These are phyloP conservation scores for Cydia strobilella DNA, from an alignment of 1,140 invertebrate genomes.

Conservation along the genomic window DNA sequence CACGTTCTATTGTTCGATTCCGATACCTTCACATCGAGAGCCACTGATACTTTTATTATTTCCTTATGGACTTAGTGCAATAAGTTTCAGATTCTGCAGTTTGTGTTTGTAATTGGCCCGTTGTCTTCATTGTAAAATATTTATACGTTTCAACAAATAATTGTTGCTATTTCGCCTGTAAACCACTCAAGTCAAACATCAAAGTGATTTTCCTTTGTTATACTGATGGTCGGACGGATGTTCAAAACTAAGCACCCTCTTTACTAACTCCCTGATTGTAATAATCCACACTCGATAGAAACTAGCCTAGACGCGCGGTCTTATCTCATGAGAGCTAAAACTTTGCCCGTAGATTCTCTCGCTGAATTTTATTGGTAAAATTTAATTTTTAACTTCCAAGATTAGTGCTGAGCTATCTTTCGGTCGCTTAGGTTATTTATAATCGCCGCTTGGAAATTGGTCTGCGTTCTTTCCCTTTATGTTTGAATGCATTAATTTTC, in stretches of 20 bases:
- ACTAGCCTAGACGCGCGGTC: slow-evolving; percentile 60
- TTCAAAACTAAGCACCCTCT: slow-evolving; percentile 7
- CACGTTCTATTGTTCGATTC: slow-evolving; percentile 47
- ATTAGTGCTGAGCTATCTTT: slow-evolving; percentile 26
- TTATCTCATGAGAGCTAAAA: slow-evolving; percentile 67
- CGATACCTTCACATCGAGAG: slow-evolving; percentile 55
- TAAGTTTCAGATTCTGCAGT: slow-evolving; percentile 41
- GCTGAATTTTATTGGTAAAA: slow-evolving; percentile 63
- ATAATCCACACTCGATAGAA: slow-evolving; percentile 65
- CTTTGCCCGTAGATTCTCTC: slow-evolving; percentile 60
- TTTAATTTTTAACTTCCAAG: slow-evolving; percentile 51
- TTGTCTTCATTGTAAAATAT: background rate
- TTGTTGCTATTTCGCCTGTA: background rate
- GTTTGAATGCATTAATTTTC: slow-evolving; percentile 9
- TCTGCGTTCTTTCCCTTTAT: slow-evolving; percentile 7
- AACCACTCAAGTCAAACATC: background rate
- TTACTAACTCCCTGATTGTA: slow-evolving; percentile 30
- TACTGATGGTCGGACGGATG: slow-evolving; percentile 7
- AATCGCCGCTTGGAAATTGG: slow-evolving; percentile 22
- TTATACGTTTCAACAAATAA: background rate
- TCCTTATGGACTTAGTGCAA: slow-evolving; percentile 54
- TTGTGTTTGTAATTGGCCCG: slow-evolving; percentile 10
- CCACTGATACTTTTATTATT: slow-evolving; percentile 71
- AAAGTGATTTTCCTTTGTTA: slow-evolving; percentile 23
- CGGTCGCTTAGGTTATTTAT: slow-evolving; percentile 17